Percentiles rank a stretch among this genome's conserved stretches.
These are phyloP conservation scores for Australoheros facetus DNA, from an alignment of 2,797 vertebrate genomes.

Conservation along the genomic window DNA sequence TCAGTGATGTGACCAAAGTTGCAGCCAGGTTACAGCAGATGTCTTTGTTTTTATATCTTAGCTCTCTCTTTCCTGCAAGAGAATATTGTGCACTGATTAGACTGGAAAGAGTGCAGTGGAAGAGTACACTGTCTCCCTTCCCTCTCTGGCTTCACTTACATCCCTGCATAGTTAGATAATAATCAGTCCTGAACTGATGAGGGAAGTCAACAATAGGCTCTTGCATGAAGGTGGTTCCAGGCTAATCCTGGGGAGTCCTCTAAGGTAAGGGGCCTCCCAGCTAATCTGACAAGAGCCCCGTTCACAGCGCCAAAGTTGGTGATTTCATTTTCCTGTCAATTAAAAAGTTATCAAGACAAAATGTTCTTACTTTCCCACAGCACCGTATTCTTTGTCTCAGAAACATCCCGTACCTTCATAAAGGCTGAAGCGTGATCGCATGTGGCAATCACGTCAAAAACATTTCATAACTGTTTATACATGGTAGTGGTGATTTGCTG, in stretches of 20 bases:
- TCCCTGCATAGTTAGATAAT: slow-evolving; percentile 48
- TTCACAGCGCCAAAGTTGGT: slow-evolving; percentile 7
- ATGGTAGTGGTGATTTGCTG: fast-evolving
- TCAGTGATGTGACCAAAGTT: slow-evolving; percentile 53
- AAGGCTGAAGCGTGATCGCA: background rate
- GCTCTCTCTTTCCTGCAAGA: slow-evolving; percentile 24
- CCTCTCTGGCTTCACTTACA: slow-evolving; percentile 54
- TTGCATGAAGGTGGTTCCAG: slow-evolving; percentile 46
- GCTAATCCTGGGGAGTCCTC: slow-evolving; percentile 53
- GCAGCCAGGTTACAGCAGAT: slow-evolving; percentile 60
- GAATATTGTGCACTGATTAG: slow-evolving; percentile 54
- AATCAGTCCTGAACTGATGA: slow-evolving; percentile 40
- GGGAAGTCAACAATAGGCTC: slow-evolving; percentile 45
- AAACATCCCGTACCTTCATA: background rate
- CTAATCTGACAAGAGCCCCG: slow-evolving; percentile 43
- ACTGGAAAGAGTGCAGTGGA: slow-evolving; percentile 38
- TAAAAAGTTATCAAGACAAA: background rate
- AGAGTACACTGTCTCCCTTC: slow-evolving; percentile 20
- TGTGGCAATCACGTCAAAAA: background rate
- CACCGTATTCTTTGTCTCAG: background rate
- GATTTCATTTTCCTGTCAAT: slow-evolving; percentile 53
- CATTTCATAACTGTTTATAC: background rate
- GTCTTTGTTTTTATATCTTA: slow-evolving; percentile 59
- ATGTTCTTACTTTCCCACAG: background rate
- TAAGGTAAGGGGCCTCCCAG: slow-evolving; percentile 36